Conservation (phyloP, 2,113 vertebrate species). For the Sander lucioperca region DNA sequence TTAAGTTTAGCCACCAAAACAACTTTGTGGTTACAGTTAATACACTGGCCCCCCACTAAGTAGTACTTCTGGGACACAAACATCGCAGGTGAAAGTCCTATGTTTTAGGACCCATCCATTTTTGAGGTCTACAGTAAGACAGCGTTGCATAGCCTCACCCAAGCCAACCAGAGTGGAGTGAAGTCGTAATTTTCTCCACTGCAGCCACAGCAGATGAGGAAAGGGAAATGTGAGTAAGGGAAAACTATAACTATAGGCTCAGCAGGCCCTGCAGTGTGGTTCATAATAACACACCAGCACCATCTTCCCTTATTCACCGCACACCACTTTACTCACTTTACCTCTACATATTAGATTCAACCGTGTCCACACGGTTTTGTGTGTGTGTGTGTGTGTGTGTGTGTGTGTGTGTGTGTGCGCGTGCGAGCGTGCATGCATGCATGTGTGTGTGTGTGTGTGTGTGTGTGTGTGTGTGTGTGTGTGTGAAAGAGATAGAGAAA, state of each 20-base stretch:
- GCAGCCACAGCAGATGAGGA: constrained; percentile 13
- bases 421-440: too few relatives aligned
- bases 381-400: constrained; percentile 12
- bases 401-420: constrained; percentile 26
- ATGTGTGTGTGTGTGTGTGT: not conserved
- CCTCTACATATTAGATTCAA: constrained; percentile 14
- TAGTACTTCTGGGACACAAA: too few relatives aligned
- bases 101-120: not conserved
- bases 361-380: constrained; percentile 10
- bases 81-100: too few relatives aligned
- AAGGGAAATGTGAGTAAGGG: constrained; percentile 52
- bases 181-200: constrained; percentile 20
- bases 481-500: constrained; percentile 10
- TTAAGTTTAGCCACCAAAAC: too few relatives aligned
- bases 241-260: constrained; percentile 43
- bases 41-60: too few relatives aligned
- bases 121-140: not conserved
- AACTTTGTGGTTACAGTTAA: too few relatives aligned
- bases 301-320: constrained; percentile 29
- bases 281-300: constrained; percentile 28
- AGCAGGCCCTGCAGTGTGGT: constrained; percentile 19
- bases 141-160: not conserved
- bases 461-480: not conserved
- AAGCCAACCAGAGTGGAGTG: not conserved
- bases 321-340: constrained; percentile 23